Evolutionary conservation across 2,113 vertebrate species (phyloP).

Genomic region (Ornithorhynchus anatinus): DNA sequence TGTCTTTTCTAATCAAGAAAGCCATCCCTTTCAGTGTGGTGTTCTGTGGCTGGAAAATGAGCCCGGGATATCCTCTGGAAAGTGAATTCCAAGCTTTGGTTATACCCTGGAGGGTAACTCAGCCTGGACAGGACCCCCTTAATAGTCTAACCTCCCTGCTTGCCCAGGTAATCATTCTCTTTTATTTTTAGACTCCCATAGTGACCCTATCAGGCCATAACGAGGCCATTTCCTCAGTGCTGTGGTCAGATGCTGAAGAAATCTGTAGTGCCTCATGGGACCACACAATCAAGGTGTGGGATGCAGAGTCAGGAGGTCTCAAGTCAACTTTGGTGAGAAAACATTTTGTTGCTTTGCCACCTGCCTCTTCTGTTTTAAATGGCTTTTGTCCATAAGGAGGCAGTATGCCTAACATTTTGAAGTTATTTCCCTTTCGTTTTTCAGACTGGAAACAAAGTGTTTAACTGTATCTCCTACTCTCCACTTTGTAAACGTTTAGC

Average conservation of each 20-base stretch:
- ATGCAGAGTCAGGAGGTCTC: constrained; percentile 82
- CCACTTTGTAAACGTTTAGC: constrained; percentile 89
- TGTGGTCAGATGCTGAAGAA: constrained; percentile 91
- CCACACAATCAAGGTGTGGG: constrained; percentile 94
- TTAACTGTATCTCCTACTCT: constrained; percentile 93
- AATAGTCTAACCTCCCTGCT: too few species aligned
- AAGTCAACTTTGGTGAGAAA: constrained; percentile 88
- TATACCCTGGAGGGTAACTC: too few species aligned
- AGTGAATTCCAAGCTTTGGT: too few species aligned
- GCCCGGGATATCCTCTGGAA: too few species aligned
- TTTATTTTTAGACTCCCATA: constrained; percentile 83
- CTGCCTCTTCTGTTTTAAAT: constrained; percentile 2
- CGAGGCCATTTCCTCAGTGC: constrained; percentile 90
- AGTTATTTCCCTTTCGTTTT: constrained; percentile 33
- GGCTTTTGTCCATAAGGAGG: background rate
- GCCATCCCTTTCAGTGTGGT: too few species aligned
- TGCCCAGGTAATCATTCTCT: background rate
- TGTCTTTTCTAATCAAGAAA: too few species aligned
- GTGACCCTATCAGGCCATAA: constrained; percentile 93
- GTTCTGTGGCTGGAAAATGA: too few species aligned
- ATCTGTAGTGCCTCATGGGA: constrained; percentile 96
- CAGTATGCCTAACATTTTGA: background rate
- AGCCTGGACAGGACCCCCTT: too few species aligned
- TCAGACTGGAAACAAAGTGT: constrained; percentile 94
- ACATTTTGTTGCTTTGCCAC: background rate